Conservation (phyloP, 2,113 vertebrate genomes). For the Anseranas semipalmata region DNA sequence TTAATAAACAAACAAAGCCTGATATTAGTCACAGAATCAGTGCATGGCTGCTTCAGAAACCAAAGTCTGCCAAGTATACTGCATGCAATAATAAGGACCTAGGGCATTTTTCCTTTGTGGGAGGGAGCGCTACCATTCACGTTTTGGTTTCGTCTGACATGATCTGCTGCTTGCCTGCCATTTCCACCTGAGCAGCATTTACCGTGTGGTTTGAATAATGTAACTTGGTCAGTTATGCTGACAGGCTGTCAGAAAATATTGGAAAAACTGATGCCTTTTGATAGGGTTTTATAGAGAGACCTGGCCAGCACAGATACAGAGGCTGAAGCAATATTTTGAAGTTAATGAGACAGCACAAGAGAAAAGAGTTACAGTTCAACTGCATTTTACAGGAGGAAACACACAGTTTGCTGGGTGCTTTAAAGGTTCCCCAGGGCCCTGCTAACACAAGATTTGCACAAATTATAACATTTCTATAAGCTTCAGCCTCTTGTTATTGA, state of each 20-base stretch:
- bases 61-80: background rate
- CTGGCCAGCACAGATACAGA: background rate
- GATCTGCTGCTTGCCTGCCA: accelerated
- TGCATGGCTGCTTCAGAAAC: background rate
- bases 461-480: constrained; percentile 31
- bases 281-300: constrained; percentile 1
- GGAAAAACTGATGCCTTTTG: constrained; percentile 10
- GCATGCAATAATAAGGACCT: background rate
- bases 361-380: constrained; percentile 28
- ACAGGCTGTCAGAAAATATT: constrained; percentile 8
- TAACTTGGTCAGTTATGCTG: background rate
- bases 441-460: background rate
- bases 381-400: constrained; percentile 14
- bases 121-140: background rate
- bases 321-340: constrained; percentile 35
- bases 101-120: background rate
- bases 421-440: constrained; percentile 22
- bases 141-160: background rate
- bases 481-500: background rate
- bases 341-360: background rate
- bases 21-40: background rate
- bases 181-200: background rate
- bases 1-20: background rate
- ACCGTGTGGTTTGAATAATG: background rate
- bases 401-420: background rate